phyloP scores from a whole-genome alignment of 2,888 invertebrate genomes.

The Limnephilus marmoratus region DNA sequence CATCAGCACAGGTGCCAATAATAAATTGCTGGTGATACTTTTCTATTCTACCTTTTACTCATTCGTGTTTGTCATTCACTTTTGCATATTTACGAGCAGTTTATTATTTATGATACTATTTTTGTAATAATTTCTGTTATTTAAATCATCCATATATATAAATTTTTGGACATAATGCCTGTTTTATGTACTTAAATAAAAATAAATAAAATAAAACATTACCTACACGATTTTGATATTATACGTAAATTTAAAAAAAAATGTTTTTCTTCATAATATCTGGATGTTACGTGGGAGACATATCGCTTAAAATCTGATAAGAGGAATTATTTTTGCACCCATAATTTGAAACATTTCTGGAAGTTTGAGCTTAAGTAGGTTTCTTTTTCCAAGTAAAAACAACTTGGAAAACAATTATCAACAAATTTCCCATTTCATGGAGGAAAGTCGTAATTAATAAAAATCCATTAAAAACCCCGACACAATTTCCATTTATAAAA shows the following conservation, averaged over 20 bases:
- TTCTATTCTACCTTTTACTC: too few relatives aligned
- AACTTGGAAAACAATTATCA: slow-evolving; percentile 17
- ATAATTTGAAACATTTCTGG: neutral
- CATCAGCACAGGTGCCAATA: too few relatives aligned
- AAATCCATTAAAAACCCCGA: neutral
- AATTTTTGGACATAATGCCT: too few relatives aligned
- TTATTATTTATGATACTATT: too few relatives aligned
- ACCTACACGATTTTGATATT: neutral
- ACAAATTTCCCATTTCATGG: neutral
- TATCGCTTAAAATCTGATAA: neutral
- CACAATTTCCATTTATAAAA: slow-evolving; percentile 11
- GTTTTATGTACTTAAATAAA: too few relatives aligned
- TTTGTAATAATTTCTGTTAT: too few relatives aligned
- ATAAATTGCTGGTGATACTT: too few relatives aligned
- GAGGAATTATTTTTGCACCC: neutral
- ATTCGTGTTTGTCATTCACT: too few relatives aligned
- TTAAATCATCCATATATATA: too few relatives aligned
- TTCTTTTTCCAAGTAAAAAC: neutral
- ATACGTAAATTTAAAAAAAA: neutral
- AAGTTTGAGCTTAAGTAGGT: neutral
- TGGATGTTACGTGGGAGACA: neutral
- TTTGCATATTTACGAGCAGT: too few relatives aligned
- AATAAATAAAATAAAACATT: neutral
- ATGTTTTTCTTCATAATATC: neutral
- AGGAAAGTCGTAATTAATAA: slow-evolving; percentile 7